Evolutionary conservation across 2,888 invertebrate species (phyloP).

Genomic region (Melipona bicolor): DNA sequence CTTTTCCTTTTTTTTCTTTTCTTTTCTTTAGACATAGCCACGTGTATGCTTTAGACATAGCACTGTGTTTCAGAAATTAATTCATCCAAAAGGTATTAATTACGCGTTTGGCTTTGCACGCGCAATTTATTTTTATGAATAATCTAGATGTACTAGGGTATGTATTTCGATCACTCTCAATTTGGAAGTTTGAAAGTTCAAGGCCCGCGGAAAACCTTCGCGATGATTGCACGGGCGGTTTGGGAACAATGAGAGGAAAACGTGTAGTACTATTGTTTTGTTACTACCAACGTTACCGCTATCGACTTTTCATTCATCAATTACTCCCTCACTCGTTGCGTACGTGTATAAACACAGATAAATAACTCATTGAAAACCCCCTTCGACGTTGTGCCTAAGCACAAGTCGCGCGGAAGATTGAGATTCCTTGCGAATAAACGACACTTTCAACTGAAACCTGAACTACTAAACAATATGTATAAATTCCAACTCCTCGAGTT

Average conservation of each 20-base stretch:
- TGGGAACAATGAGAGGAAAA: conserved; percentile 16
- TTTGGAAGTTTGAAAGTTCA: conserved; percentile 8
- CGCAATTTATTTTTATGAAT: not conserved
- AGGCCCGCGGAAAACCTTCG: not conserved
- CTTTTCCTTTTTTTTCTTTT: no score
- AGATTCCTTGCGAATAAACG: no score
- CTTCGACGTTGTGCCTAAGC: not conserved
- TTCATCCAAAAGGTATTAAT: no score
- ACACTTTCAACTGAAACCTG: no score
- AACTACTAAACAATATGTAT: no score
- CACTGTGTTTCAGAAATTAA: no score
- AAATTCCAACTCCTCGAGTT: no score
- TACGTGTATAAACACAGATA: not conserved
- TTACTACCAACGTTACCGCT: not conserved
- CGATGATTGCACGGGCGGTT: not conserved
- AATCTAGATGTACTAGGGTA: not conserved
- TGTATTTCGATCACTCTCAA: not conserved
- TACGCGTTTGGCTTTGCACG: no score
- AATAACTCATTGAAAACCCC: not conserved
- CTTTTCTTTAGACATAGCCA: no score
- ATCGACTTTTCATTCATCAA: conserved; percentile 26
- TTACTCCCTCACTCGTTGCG: not conserved
- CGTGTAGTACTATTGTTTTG: conserved; percentile 15
- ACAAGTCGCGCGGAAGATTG: not conserved
- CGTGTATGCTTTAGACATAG: no score